Conservation (phyloP, 2,888 invertebrate genomes). For the Chalcosyrphus nemorum region DNA sequence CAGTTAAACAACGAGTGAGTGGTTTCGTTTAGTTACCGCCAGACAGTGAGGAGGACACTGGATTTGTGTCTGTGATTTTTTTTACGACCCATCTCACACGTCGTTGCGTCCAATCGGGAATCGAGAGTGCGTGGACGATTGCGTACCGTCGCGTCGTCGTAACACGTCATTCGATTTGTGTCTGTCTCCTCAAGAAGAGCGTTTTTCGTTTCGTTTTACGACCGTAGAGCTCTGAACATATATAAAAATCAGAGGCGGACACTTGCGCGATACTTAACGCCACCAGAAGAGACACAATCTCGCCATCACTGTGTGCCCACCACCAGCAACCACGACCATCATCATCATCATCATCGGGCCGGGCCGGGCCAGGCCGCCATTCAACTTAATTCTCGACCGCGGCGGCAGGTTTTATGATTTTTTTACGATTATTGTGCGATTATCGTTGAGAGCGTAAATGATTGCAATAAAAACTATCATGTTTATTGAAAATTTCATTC, state of each 20-base stretch:
- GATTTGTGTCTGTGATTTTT: conserved; percentile 12
- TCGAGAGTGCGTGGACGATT: conserved; percentile 21
- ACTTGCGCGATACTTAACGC: conserved; percentile 63
- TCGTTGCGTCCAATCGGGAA: conserved; percentile 45
- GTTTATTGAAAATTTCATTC: conserved; percentile 75
- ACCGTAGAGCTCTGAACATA: conserved; percentile 20
- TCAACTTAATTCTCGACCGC: conserved; percentile 61
- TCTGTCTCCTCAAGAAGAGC: conserved; percentile 52
- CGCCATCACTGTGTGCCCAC: background rate
- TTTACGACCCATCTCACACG: conserved; percentile 63
- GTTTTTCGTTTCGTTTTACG: no score
- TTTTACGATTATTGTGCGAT: conserved; percentile 76
- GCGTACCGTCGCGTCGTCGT: conserved; percentile 9
- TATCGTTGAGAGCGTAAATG: conserved; percentile 76
- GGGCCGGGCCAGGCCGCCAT: conserved; percentile 53
- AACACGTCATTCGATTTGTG: conserved; percentile 49
- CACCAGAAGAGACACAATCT: conserved; percentile 52
- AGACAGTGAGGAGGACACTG: conserved; percentile 23
- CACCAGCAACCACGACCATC: background rate
- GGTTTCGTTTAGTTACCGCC: conserved; percentile 14
- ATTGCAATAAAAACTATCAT: conserved; percentile 76
- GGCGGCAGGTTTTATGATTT: conserved; percentile 75
- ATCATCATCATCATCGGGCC: conserved; percentile 12
- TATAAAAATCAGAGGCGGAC: conserved; percentile 69
- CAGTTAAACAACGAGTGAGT: conserved; percentile 63